Percentiles rank a stretch among this genome's conserved stretches.
Evolutionary conservation across 2,797 vertebrate genomes (phyloP).

Genomic region (Novumbra hubbsi): DNA sequence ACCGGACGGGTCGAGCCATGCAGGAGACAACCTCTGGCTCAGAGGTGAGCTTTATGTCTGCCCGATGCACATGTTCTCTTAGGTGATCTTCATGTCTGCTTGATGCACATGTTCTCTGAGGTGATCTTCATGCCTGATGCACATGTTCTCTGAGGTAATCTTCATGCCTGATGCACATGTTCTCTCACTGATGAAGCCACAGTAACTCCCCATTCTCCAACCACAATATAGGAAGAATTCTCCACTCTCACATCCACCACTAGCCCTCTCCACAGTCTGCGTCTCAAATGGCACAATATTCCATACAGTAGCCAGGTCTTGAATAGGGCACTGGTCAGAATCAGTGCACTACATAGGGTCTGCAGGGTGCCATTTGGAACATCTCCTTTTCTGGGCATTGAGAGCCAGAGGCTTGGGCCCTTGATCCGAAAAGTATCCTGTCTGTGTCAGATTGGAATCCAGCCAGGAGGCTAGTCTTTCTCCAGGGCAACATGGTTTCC

Average conservation of each 20-base stretch:
- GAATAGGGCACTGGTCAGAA: not conserved
- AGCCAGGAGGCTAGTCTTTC: conserved; percentile 29
- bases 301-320: not conserved
- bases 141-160: too few relatives aligned
- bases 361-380: not conserved
- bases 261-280: not conserved
- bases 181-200: not conserved
- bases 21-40: too few relatives aligned
- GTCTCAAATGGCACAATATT: not conserved
- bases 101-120: too few relatives aligned
- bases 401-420: not conserved
- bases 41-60: too few relatives aligned
- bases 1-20: too few relatives aligned
- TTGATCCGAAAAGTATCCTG: not conserved
- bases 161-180: not conserved
- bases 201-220: not conserved
- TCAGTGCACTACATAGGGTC: not conserved
- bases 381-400: not conserved
- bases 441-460: conserved; percentile 56
- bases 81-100: too few relatives aligned
- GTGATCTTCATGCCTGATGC: too few relatives aligned
- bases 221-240: not conserved
- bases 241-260: not conserved
- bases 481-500: conserved; percentile 54
- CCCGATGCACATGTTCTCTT: too few relatives aligned